These are phyloP conservation scores for Scrobipalpa atriplicella DNA, from an alignment of 2,888 invertebrate species.

Conservation along the genomic window DNA sequence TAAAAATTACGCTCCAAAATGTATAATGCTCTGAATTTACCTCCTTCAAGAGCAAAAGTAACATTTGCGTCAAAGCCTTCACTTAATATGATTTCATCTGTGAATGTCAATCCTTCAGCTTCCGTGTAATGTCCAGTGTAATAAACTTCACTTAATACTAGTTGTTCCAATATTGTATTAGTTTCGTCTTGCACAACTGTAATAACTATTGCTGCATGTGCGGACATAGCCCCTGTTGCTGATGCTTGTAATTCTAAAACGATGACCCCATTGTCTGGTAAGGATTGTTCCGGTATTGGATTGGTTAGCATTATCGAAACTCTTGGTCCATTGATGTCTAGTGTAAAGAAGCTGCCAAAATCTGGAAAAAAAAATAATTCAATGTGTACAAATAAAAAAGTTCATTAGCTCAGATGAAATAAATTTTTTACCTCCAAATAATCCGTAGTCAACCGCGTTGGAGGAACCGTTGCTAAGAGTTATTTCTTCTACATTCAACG, in stretches of 20 bases:
- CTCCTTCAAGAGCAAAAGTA: conserved; percentile 21
- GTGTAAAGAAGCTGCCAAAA: conserved; percentile 37
- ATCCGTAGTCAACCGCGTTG: conserved; percentile 39
- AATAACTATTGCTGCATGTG: conserved; percentile 40
- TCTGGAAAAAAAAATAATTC: conserved; percentile 33
- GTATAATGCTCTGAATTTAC: not conserved
- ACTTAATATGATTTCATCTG: conserved; percentile 24
- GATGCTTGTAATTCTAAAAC: conserved; percentile 41
- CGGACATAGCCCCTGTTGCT: conserved; percentile 34
- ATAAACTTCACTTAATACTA: conserved; percentile 38
- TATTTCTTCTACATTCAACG: conserved; percentile 30
- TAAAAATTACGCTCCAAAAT: too few relatives aligned
- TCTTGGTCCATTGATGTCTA: conserved; percentile 29
- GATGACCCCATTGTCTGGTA: conserved; percentile 39
- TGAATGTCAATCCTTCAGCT: conserved; percentile 29
- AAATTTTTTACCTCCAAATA: conserved; percentile 45
- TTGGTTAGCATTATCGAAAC: conserved; percentile 34
- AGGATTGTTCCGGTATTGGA: conserved; percentile 38
- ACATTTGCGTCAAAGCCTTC: conserved; percentile 34
- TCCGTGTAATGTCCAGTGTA: conserved; percentile 36
- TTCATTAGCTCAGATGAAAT: not conserved
- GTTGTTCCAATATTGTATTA: conserved; percentile 26
- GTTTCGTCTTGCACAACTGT: conserved; percentile 33
- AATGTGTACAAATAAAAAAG: not conserved
- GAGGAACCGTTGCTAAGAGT: conserved; percentile 41